Base-by-base conservation (phyloP, 2,888 invertebrate species). In the Chymomyza amoena region DNA sequence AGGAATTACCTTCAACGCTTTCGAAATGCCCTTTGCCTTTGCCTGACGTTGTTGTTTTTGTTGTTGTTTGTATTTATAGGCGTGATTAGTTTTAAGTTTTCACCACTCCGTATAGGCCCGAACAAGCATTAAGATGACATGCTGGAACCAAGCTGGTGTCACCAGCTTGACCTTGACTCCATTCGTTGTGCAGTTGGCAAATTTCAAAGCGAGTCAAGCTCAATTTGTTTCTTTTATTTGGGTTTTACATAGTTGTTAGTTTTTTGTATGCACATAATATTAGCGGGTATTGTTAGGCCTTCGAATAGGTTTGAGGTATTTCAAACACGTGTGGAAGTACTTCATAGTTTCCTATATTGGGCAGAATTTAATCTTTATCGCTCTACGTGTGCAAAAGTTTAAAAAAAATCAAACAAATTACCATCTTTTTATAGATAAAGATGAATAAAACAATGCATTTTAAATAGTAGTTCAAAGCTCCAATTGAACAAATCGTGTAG, bases 81-180 rank as follows among this genome's bases (percentile, higher is more conserved):
- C 39, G 39, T 45, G 39, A 45, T 45, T 45, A 45, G 39, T 45
- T 45, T 13, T 13, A 45, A 45, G 39, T 45, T 45, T 45, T 45
- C 51, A 51, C 6, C 51, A n/a, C 54, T 7, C 7, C 16, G 54
- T 54, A 10, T 54, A 20, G 54, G 54, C 18, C 16, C 32, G 32
- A 7, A 32, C 9, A 32, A 32, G 32, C 57, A 15, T 7, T 61
- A 18, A 36, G 15, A 51, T 28, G 59, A n/a, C 59, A 57, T n/a
- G 57, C 52, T 50, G 51, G 61, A 7, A 69, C 62, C 67, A 25
- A 68, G 20, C 36, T n/a, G 61, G 45, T 56, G 78, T 66, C 69
- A 67, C 61, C 65, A 60, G 61, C 69, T 75, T 78, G 81, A 85
- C 82, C 82, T 83, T 85, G 86, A 73, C 86, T 85, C 66, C 81